These are phyloP conservation scores for Nomada goodeniana DNA, from an alignment of 2,888 invertebrate species.

Conservation along the genomic window DNA sequence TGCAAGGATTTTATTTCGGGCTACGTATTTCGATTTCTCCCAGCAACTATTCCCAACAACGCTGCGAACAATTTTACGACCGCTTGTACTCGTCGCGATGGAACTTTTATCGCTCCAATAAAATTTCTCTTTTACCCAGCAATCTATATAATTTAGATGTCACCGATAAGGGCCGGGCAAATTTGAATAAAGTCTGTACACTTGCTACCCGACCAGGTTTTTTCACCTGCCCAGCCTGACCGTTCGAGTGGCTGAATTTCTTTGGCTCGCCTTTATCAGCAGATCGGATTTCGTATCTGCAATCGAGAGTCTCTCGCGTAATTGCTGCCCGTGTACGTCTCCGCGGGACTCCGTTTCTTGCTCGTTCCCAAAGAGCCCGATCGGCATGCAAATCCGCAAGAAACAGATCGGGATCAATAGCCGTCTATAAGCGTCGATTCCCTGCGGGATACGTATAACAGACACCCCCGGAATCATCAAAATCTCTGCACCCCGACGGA, in stretches of 20 bases:
- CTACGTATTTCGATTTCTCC: too few relatives aligned
- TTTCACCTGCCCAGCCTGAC: background rate
- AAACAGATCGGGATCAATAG: slow-evolving; percentile 69
- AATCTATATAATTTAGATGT: slow-evolving; percentile 35
- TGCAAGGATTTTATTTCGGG: too few relatives aligned
- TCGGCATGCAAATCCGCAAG: slow-evolving; percentile 68
- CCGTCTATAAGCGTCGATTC: slow-evolving; percentile 60
- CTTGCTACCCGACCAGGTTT: background rate
- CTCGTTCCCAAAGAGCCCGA: slow-evolving; percentile 43
- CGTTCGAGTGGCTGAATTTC: slow-evolving; percentile 36
- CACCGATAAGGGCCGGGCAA: background rate
- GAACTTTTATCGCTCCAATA: background rate
- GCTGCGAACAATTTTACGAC: too few relatives aligned
- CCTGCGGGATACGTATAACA: slow-evolving; percentile 27
- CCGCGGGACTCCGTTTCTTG: slow-evolving; percentile 56
- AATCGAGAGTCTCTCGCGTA: slow-evolving; percentile 56
- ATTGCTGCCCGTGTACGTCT: slow-evolving; percentile 62
- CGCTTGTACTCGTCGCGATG: background rate
- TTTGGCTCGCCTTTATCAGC: slow-evolving; percentile 22
- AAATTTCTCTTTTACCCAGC: background rate
- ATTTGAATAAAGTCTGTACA: slow-evolving; percentile 4
- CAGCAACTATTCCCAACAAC: too few relatives aligned
- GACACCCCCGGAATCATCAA: slow-evolving; percentile 40
- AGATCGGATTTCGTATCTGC: slow-evolving; percentile 55
- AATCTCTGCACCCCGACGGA: slow-evolving; percentile 34